Conservation (phyloP, 1,140 invertebrate species). For the Eumeta japonica region DNA sequence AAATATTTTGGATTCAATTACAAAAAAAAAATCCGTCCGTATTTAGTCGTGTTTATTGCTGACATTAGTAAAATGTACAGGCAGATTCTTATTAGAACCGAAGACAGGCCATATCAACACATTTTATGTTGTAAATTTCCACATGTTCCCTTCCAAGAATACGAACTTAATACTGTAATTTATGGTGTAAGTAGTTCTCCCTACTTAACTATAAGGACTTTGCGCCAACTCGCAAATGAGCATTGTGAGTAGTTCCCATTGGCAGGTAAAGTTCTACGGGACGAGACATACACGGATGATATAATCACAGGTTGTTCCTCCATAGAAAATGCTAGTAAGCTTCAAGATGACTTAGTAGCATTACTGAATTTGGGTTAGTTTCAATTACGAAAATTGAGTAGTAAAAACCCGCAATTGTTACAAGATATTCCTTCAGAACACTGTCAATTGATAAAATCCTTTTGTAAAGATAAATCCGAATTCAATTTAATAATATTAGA, state of each 20-base stretch:
- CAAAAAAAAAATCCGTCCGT: not conserved
- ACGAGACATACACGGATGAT: conserved; percentile 27
- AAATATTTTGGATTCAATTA: not conserved
- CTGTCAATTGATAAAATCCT: not conserved
- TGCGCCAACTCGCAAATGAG: conserved; percentile 19
- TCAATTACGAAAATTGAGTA: conserved; percentile 2
- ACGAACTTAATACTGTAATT: conserved; percentile 4
- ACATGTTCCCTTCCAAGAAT: not conserved
- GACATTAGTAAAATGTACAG: conserved; percentile 7
- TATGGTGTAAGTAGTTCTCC: conserved; percentile 2
- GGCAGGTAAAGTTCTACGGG: conserved; percentile 6
- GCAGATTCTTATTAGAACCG: not conserved
- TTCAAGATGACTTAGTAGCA: not conserved
- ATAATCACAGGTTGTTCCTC: conserved; percentile 6
- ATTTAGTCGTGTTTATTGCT: conserved; percentile 5
- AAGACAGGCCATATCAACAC: conserved; percentile 2
- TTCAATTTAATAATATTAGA: not conserved
- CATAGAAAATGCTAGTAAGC: not conserved
- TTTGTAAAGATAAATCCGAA: not conserved
- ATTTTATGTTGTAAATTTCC: conserved; percentile 3
- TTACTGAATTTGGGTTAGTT: not conserved
- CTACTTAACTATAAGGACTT: conserved; percentile 2
- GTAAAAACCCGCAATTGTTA: conserved; percentile 1
- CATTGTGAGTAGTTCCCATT: conserved; percentile 4
- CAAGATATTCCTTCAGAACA: not conserved